Base-by-base conservation (phyloP, 1,140 invertebrate species). In the Sycophila sp. region DNA sequence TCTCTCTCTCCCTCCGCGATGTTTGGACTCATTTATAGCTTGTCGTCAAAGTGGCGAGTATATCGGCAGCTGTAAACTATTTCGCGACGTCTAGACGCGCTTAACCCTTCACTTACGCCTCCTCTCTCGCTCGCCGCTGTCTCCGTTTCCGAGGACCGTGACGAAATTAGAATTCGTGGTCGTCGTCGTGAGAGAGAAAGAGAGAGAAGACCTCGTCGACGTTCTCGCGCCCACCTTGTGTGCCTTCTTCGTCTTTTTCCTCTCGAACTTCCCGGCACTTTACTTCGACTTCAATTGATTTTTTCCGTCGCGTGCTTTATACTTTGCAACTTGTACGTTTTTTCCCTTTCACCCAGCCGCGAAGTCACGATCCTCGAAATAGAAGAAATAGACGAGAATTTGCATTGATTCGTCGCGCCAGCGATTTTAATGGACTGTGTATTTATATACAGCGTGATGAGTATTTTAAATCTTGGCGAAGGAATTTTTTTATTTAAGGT, bases 21-120 rank as follows among this genome's bases (percentile, higher is more conserved):
- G 40, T 59, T 65, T 53, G 30, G 58, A 42, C 58, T 55, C 72
- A 60, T 73, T 64, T 69, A 60, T 73, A 69, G 58, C 72, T 73
- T 67, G 70, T 71, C 56, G 69, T 72, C 65, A 72, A 72, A 72
- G 70, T 67, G 47, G 55, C 64, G 53, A 53, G 45, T 40, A 62
- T 67, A 72, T 72, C 70, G 64, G 70, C 70, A 72, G 63, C 70
- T 67, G 63, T 67, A 67, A 72, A 72, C 70, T 72, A 72, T 72
- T 72, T 67, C 64, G 70, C 70, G 70, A 60, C 49, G 70, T 72
- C 63, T 72, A 72, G 70, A 72, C 70, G 53, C 40, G 67, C 59
- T 62, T 45, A 42, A 66, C 51, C 64, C 62, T 64, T 65, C 34
- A 28, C 38, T 30, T 65, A 11, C n/a, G n/a, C 22, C 5, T 47